Evolutionary conservation across 2,797 vertebrate species (phyloP).

Genomic region (Acanthurus tractus): DNA sequence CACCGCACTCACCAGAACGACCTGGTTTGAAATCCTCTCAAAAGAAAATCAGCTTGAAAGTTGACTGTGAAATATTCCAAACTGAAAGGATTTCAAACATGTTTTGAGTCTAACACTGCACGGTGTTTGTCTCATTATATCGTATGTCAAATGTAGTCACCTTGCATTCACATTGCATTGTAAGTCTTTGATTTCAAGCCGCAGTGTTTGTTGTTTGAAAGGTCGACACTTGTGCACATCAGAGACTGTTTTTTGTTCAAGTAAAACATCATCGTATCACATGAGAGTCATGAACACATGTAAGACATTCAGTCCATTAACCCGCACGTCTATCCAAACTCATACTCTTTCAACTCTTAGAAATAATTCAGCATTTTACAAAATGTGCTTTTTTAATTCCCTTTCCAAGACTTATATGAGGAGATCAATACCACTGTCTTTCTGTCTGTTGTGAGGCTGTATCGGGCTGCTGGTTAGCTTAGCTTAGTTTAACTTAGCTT

Average conservation of each 20-base stretch:
- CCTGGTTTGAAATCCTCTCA: conserved; percentile 74
- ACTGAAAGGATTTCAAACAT: conserved; percentile 74
- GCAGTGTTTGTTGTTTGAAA: conserved; percentile 56
- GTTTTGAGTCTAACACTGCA: conserved; percentile 34
- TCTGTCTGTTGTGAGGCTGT: background rate
- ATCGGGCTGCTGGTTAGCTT: background rate
- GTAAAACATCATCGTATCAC: conserved; percentile 16
- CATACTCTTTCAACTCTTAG: background rate
- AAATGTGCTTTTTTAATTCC: background rate
- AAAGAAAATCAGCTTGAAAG: background rate
- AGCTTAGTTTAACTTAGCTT: conserved; percentile 1
- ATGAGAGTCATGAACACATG: conserved; percentile 25
- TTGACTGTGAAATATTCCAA: conserved; percentile 5
- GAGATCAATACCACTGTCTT: background rate
- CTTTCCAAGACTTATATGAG: background rate
- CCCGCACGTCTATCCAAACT: background rate
- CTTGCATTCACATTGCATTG: conserved; percentile 44
- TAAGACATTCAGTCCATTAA: background rate
- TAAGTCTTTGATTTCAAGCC: conserved; percentile 35
- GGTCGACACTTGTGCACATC: conserved; percentile 23
- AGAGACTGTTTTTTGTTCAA: conserved; percentile 15
- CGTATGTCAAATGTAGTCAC: conserved; percentile 48
- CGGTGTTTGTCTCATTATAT: conserved; percentile 48
- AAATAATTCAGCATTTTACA: background rate
- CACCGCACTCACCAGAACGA: conserved; percentile 43